Evolutionary conservation across 2,113 vertebrate genomes (phyloP).

Genomic region (Tetraodon nigroviridis): DNA sequence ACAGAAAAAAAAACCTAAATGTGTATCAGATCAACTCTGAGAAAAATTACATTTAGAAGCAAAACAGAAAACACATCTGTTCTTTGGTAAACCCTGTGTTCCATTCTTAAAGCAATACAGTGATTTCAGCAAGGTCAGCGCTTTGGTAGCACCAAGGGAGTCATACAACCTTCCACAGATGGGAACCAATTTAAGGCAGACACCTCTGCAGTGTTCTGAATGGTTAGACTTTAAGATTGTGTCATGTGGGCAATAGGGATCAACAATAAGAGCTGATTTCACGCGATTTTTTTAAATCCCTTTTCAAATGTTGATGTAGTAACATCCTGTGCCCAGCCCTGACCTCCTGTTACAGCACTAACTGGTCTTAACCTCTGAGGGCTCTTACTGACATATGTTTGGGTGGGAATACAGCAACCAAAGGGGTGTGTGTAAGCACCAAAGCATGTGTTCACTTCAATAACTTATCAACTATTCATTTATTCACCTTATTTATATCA

Average conservation of each 20-base stretch:
- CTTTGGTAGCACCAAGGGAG: slow-evolving; percentile 48
- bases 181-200: slow-evolving; percentile 54
- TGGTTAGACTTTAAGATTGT: slow-evolving; percentile 23
- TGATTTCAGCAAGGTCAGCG: slow-evolving; percentile 51
- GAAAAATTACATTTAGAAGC: slow-evolving; percentile 5
- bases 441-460: too few relatives aligned
- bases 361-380: slow-evolving; percentile 10
- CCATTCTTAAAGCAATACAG: slow-evolving; percentile 32
- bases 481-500: background rate
- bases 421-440: too few relatives aligned
- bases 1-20: slow-evolving; percentile 24
- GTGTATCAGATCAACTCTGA: slow-evolving; percentile 2
- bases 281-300: slow-evolving; percentile 4
- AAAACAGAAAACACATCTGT: slow-evolving; percentile 18
- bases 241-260: slow-evolving; percentile 38
- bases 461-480: too few relatives aligned
- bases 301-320: slow-evolving; percentile 22
- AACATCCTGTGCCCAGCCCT: slow-evolving; percentile 23
- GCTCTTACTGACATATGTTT: slow-evolving; percentile 12
- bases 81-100: slow-evolving; percentile 9
- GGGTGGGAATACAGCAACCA: background rate
- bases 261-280: slow-evolving; percentile 39
- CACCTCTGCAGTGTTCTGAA: slow-evolving; percentile 14
- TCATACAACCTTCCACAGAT: slow-evolving; percentile 19
- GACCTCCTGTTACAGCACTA: slow-evolving; percentile 46